These are phyloP conservation scores for Poeciliopsis paucimaculata DNA, from an alignment of 2,797 vertebrate genomes.

Conservation along the genomic window DNA sequence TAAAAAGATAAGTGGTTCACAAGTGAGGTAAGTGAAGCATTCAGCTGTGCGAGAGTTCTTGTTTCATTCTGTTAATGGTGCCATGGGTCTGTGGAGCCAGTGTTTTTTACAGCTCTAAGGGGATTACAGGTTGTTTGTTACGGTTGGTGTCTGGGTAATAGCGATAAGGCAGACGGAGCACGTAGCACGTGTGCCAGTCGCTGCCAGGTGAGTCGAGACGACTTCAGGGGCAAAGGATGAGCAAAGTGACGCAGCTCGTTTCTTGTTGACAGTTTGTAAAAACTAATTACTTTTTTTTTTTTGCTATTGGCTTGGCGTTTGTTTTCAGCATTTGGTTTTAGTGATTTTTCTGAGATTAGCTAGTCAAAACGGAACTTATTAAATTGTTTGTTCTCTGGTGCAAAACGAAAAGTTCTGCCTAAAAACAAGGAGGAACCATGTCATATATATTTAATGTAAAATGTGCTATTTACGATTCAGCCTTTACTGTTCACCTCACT, in stretches of 20 bases:
- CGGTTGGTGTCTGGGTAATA: constrained; percentile 71
- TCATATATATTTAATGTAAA: not conserved
- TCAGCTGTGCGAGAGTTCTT: constrained; percentile 55
- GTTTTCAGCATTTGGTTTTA: not conserved
- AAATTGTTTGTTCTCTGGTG: not conserved
- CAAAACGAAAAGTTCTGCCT: not conserved
- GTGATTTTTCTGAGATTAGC: not conserved
- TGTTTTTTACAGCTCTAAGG: constrained; percentile 77
- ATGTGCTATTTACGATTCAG: not conserved
- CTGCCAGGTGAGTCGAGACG: constrained; percentile 54
- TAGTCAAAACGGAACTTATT: not conserved
- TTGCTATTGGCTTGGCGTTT: not conserved
- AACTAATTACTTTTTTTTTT: constrained; percentile 17
- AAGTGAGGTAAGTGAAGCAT: constrained; percentile 57
- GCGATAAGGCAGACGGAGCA: constrained; percentile 72
- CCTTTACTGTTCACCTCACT: not conserved
- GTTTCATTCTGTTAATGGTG: constrained; percentile 62
- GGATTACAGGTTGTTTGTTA: constrained; percentile 83
- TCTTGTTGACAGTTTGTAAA: constrained; percentile 11
- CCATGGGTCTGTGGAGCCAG: constrained; percentile 52
- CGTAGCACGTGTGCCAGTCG: constrained; percentile 64
- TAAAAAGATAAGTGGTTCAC: constrained; percentile 22
- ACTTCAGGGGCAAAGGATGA: constrained; percentile 49
- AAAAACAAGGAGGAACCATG: not conserved
- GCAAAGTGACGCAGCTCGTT: constrained; percentile 50